Percentiles rank a stretch among this genome's conserved stretches.
phyloP scores from a whole-genome alignment of 2,888 invertebrate genomes.

The Crocallis elinguaria region DNA sequence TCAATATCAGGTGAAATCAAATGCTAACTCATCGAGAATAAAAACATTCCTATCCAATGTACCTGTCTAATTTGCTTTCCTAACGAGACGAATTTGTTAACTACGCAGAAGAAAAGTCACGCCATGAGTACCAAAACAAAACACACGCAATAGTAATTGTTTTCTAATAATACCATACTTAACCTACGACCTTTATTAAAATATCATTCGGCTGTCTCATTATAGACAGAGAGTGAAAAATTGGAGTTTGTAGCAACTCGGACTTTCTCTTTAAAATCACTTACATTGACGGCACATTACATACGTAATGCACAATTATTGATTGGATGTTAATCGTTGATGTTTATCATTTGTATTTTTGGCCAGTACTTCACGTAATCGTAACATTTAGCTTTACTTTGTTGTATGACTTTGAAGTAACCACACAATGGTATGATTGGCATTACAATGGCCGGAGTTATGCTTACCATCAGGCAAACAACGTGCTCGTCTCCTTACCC shows the following conservation, averaged over 20 bases:
- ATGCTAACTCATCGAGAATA: no score
- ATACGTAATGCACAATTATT: constrained; percentile 51
- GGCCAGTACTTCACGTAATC: constrained; percentile 9
- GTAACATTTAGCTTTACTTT: constrained; percentile 3
- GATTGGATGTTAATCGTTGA: constrained; percentile 60
- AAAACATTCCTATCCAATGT: no score
- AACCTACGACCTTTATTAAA: constrained; percentile 43
- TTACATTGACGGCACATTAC: constrained; percentile 41
- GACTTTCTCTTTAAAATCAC: constrained; percentile 62
- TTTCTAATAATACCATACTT: constrained; percentile 27
- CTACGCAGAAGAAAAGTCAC: no score
- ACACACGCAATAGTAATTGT: constrained; percentile 18
- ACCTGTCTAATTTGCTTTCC: no score
- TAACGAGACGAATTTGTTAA: no score
- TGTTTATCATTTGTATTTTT: constrained; percentile 23
- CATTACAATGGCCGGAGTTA: no score
- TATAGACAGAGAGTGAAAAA: constrained; percentile 60
- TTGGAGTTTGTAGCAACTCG: constrained; percentile 45
- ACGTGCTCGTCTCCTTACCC: no score
- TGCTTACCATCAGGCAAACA: no score
- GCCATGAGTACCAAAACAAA: neutral
- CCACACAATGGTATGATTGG: no score
- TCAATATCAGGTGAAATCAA: no score
- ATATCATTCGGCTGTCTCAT: constrained; percentile 59
- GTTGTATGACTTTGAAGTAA: neutral